Evolutionary conservation across 2,113 vertebrate genomes (phyloP).

Genomic region (Nanorana parkeri): DNA sequence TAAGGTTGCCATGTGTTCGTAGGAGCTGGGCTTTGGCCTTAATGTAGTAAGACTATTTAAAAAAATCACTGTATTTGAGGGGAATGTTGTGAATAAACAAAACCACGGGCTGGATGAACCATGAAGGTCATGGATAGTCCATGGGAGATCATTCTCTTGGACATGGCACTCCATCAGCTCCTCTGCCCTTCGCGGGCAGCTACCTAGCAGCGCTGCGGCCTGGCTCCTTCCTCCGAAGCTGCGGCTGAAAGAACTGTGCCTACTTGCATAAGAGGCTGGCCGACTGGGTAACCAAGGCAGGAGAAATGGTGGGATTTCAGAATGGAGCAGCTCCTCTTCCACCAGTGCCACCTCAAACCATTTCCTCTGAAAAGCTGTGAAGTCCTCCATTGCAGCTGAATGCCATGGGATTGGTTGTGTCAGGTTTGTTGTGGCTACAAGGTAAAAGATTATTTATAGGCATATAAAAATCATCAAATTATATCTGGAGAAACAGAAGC

Average conservation of each 20-base stretch:
- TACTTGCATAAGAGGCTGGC: conserved; percentile 96
- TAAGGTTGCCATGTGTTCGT: not conserved
- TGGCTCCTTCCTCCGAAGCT: conserved; percentile 99
- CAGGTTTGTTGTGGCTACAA: conserved; percentile 66
- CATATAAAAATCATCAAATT: too few species aligned
- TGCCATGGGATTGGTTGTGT: conserved; percentile 79
- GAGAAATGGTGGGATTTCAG: conserved; percentile 90
- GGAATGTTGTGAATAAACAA: conserved; percentile 34
- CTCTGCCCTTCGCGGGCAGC: conserved; percentile 65
- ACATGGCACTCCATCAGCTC: conserved; percentile 60
- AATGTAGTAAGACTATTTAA: not conserved
- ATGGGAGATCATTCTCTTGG: conserved; percentile 62
- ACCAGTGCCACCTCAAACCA: conserved; percentile 98
- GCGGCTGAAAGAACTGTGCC: conserved; percentile 99
- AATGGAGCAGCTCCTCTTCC: conserved; percentile 88
- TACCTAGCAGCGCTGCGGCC: conserved; percentile 96
- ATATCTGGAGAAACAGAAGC: too few species aligned
- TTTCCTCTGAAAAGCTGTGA: conserved; percentile 92
- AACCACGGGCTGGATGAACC: conserved; percentile 28
- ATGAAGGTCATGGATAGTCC: conserved; percentile 45
- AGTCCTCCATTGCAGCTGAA: conserved; percentile 85
- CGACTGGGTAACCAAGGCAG: conserved; percentile 96
- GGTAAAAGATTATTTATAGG: conserved; percentile 45
- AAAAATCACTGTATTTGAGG: not conserved
- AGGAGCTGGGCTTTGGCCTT: not conserved